A percentile compares a stretch with the other conserved stretches of the same genome.
Evolutionary conservation across 2,113 vertebrate genomes (phyloP).

Genomic region (Zosterops borbonicus): DNA sequence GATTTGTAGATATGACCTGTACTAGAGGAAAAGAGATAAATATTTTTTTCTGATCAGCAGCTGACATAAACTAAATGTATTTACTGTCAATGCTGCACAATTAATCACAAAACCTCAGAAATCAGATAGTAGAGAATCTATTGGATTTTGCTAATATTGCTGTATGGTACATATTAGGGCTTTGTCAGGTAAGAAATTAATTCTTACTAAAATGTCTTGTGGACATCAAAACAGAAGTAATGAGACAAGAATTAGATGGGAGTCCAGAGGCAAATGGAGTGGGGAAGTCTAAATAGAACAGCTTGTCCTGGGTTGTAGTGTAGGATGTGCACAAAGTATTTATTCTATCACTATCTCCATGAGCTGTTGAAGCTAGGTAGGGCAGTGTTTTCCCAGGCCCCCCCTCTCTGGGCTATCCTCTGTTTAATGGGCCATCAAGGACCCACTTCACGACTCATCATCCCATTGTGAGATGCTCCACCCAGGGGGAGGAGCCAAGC

Average conservation of each 20-base stretch:
- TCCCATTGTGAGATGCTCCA: no score
- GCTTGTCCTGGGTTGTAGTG: neutral
- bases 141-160: neutral
- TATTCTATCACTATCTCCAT: no score
- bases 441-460: no score
- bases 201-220: neutral
- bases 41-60: neutral
- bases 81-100: neutral
- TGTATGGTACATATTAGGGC: neutral
- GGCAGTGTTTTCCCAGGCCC: no score
- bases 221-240: neutral
- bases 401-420: no score
- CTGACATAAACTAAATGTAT: neutral
- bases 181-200: neutral
- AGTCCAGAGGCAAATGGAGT: neutral
- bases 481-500: no score
- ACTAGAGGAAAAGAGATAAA: neutral
- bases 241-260: neutral
- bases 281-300: neutral
- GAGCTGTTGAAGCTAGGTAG: no score
- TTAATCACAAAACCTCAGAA: neutral
- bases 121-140: neutral
- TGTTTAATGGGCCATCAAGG: no score
- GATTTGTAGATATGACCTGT: neutral
- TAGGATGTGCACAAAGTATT: no score